phyloP scores from a whole-genome alignment of 2,113 vertebrate species.

The Hyaena hyaena region DNA sequence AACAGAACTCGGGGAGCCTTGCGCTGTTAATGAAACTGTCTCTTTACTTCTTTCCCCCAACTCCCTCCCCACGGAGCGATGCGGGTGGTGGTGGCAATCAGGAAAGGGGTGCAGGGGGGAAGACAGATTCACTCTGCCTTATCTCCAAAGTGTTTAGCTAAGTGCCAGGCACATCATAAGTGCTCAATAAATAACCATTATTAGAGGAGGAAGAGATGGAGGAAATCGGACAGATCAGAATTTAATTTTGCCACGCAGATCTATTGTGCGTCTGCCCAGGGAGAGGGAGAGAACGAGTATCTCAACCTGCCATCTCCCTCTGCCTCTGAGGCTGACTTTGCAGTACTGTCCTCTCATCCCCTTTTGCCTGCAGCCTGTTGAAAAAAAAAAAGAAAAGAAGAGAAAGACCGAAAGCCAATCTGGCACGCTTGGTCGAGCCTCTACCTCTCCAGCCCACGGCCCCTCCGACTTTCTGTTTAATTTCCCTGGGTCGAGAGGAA shows the following conservation, averaged over 20 bases:
- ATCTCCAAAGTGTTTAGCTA: slow-evolving; percentile 41
- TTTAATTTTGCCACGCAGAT: slow-evolving; percentile 32
- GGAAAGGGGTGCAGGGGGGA: neutral
- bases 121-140: neutral
- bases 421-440: slow-evolving; percentile 65
- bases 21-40: neutral
- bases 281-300: neutral
- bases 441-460: slow-evolving; percentile 77
- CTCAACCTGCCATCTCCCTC: neutral
- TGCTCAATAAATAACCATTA: slow-evolving; percentile 57
- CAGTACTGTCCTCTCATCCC: neutral
- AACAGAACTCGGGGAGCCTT: neutral
- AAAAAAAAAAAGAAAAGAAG: neutral
- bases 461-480: slow-evolving; percentile 77
- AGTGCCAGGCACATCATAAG: slow-evolving; percentile 18
- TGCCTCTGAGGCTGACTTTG: neutral
- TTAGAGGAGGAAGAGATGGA: neutral
- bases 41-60: neutral
- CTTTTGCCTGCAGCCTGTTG: slow-evolving; percentile 49
- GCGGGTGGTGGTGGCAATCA: accelerated
- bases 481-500: slow-evolving; percentile 82
- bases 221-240: slow-evolving; percentile 15
- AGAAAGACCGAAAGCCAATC: neutral
- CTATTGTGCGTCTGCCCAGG: neutral
- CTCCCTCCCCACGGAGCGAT: neutral